Evolutionary conservation across 2,113 vertebrate genomes (phyloP), one percentile per base, ranked within the genome.

Genomic region (Poecile atricapillus): DNA sequence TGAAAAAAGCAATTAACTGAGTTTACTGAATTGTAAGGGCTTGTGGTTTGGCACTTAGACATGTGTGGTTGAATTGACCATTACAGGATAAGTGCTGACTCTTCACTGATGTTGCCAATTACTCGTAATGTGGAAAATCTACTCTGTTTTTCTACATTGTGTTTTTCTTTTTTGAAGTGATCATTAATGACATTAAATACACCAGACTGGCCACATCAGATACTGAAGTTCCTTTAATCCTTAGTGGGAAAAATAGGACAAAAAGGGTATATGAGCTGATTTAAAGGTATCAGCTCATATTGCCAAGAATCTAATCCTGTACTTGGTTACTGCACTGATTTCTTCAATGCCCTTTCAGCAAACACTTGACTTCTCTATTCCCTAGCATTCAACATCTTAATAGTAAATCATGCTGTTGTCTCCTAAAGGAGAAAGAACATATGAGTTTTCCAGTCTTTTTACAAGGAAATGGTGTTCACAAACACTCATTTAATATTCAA

Each of bases 31-130:
- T 65, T 85, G 28, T 64, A 67, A 81, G 39, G 55, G 39, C 52
- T 86, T 91, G 89, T 87, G 87, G 89, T 85, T 91, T 95, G 91
- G 84, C 93, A 77, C 50, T 95, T 47, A 87, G 37, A 56, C 62
- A 55, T 77, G 39, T 91, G 71, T 88, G 95, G 56, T 69, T 50
- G 79, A 96, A 90, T 80, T 96, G 93, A 95, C 94, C 91, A 28
- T 96, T 91, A 88, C 50, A 64, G 59, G 23, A 24, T 89, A 89
- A 94, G 59, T 88, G 78, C 85, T 95, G 96, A 95, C 52, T 92
- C 77, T 87, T 71, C 69, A 53, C 69, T 87, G 87, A 67, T 88
- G 82, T 55, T 88, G 52, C 68, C 92, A 96, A 94, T 97, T 95
- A 88, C 33, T n/a, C 52, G 63, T 91, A 85, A 91, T 90, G 82